phyloP scores from a whole-genome alignment of 2,888 invertebrate species.

The Drosophila paramelanica region DNA sequence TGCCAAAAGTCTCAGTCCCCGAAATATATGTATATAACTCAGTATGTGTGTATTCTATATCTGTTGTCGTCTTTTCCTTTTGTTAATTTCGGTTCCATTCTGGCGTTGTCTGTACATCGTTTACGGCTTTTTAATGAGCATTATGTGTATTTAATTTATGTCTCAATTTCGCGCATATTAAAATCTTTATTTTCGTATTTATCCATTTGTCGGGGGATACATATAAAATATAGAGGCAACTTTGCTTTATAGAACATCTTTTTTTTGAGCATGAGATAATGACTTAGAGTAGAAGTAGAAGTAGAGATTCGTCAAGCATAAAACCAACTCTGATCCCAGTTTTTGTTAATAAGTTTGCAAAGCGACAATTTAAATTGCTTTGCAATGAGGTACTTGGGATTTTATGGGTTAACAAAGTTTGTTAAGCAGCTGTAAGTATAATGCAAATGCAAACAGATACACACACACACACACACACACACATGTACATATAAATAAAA shows the following conservation, averaged over 20 bases:
- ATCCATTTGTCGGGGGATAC: neutral
- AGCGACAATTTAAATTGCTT: conserved; percentile 35
- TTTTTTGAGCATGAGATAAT: neutral
- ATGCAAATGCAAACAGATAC: conserved; percentile 20
- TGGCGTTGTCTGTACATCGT: conserved; percentile 44
- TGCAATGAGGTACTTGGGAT: conserved; percentile 10
- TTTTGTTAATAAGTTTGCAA: conserved; percentile 21
- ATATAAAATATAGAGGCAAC: neutral
- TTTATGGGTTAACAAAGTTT: conserved; percentile 22
- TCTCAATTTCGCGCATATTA: conserved; percentile 74
- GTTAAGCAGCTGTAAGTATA: conserved; percentile 30
- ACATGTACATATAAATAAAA: conserved; percentile 1
- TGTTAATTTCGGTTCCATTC: conserved; percentile 24
- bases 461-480: conserved; percentile 6
- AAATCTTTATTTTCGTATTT: conserved; percentile 58
- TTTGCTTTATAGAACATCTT: neutral
- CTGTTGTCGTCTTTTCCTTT: conserved; percentile 14
- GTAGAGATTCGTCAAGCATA: neutral
- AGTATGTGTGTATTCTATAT: neutral
- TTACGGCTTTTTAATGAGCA: conserved; percentile 77
- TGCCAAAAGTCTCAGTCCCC: conserved; percentile 55
- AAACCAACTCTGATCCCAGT: neutral
- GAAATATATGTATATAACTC: neutral
- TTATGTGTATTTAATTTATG: conserved; percentile 81
- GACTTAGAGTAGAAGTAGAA: neutral